Conservation (phyloP, 1,140 invertebrate genomes). For the Araneus ventricosus region DNA sequence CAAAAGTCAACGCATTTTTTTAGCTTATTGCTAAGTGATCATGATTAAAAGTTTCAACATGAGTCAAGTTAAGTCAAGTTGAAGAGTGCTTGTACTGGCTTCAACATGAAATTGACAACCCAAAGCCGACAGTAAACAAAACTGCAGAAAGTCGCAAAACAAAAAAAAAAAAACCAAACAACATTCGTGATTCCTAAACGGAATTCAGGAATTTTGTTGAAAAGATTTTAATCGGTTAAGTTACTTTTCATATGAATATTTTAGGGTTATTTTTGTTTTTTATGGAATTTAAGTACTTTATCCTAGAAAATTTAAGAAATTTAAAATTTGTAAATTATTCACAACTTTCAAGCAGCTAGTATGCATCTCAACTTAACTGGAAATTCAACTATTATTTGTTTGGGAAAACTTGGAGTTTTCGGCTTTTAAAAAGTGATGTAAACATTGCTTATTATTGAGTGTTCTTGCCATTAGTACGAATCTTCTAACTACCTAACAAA, state of each 20-base stretch:
- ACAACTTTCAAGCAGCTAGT: background rate
- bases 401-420: background rate
- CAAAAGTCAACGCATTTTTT: constrained; percentile 26
- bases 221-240: too few relatives aligned
- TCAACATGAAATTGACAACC: constrained; percentile 30
- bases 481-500: background rate
- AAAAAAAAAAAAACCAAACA: background rate
- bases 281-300: background rate
- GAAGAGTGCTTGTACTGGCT: too few relatives aligned
- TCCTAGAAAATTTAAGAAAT: background rate
- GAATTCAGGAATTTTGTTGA: too few relatives aligned
- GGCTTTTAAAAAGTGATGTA: constrained; percentile 23
- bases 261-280: background rate
- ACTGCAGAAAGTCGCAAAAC: background rate
- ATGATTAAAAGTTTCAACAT: constrained; percentile 25
- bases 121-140: constrained; percentile 44
- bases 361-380: background rate
- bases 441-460: background rate
- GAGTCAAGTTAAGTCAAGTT: too few relatives aligned
- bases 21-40: constrained; percentile 16
- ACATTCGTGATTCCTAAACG: too few relatives aligned
- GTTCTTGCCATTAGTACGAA: background rate
- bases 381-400: background rate
- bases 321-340: background rate
- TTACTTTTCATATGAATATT: too few relatives aligned